Percentiles rank a stretch among this genome's conserved stretches.
Evolutionary conservation across 2,797 vertebrate species (phyloP).

Genomic region (Pipistrellus kuhlii): DNA sequence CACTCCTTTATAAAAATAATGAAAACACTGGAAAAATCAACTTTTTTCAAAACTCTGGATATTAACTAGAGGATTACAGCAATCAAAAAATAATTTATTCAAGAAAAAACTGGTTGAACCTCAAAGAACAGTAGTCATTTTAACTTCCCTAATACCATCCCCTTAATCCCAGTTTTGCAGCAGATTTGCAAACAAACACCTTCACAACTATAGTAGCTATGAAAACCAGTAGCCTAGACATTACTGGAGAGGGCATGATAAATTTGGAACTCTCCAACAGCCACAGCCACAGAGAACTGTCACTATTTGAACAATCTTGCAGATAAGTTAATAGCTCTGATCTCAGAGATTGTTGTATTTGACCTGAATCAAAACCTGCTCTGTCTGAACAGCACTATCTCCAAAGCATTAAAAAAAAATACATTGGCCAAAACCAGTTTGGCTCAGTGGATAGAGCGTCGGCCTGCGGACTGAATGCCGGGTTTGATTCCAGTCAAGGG

Average conservation of each 20-base stretch:
- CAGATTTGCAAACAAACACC: constrained; percentile 17
- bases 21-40: constrained; percentile 29
- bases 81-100: neutral
- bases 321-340: neutral
- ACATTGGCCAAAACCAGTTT: no score
- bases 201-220: neutral
- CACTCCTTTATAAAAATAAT: constrained; percentile 42
- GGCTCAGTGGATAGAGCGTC: no score
- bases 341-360: constrained; percentile 12
- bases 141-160: neutral
- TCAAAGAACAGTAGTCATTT: constrained; percentile 36
- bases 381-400: neutral
- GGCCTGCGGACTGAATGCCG: no score
- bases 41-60: neutral
- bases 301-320: neutral
- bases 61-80: neutral
- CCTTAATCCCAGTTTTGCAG: neutral
- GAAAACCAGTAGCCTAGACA: constrained; percentile 9
- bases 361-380: neutral
- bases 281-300: neutral
- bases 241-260: neutral
- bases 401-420: neutral
- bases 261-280: neutral
- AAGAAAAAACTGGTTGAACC: constrained; percentile 5
- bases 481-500: no score